A percentile compares a stretch with the other conserved stretches of the same genome.
These are phyloP conservation scores for Piscicola geometra DNA, from an alignment of 2,888 invertebrate genomes.

Conservation along the genomic window DNA sequence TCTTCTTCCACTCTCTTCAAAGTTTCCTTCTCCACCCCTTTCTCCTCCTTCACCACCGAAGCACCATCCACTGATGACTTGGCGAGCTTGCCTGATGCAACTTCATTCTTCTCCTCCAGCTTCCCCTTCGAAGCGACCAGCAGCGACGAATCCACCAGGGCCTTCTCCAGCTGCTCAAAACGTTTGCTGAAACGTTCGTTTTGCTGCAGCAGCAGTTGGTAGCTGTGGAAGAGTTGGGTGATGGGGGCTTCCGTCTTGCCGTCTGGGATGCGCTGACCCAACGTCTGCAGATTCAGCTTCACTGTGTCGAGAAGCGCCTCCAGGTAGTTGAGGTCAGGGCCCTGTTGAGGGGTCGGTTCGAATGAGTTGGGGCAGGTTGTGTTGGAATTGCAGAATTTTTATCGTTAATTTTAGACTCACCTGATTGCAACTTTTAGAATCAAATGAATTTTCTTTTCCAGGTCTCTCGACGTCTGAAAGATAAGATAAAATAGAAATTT, in stretches of 20 bases:
- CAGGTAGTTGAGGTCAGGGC: not conserved
- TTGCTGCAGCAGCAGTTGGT: not conserved
- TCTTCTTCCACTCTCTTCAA: conserved; percentile 6
- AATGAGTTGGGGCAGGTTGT: no score
- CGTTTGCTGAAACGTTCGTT: not conserved
- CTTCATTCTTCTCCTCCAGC: not conserved
- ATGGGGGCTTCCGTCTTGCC: not conserved
- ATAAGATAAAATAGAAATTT: not conserved
- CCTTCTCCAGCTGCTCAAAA: not conserved
- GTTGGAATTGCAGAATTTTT: no score
- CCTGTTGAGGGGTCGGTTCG: not conserved
- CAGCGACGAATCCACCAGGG: not conserved
- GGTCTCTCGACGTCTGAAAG: no score
- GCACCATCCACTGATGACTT: not conserved
- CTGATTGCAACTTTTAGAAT: no score
- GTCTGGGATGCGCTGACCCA: not conserved
- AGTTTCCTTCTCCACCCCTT: not conserved
- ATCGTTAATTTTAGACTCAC: no score
- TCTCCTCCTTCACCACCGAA: not conserved
- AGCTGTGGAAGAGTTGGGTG: not conserved
- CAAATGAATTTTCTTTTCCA: no score
- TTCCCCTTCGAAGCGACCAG: not conserved
- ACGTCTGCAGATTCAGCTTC: conserved; percentile 4
- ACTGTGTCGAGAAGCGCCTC: not conserved
- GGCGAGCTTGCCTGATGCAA: not conserved